Conservation (phyloP, 2,888 invertebrate species). For the Mimumesa dahlbomi region DNA sequence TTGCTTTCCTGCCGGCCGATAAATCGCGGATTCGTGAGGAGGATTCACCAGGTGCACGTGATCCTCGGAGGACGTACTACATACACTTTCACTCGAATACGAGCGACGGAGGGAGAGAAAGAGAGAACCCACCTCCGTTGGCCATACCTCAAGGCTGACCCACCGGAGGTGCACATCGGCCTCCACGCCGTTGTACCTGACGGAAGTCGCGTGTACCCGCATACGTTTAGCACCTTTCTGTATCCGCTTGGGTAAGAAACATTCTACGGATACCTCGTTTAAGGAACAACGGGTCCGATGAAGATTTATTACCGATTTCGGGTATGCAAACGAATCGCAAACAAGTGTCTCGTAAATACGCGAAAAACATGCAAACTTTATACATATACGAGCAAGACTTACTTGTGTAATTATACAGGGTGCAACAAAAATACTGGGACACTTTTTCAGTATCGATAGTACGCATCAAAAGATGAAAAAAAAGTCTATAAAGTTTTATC, state of each 20-base stretch:
- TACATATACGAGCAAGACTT: too few species aligned
- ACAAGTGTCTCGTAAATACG: too few species aligned
- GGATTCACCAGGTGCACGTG: conserved; percentile 30
- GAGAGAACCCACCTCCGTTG: conserved; percentile 44
- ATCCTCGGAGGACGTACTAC: conserved; percentile 30
- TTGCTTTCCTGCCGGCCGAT: conserved; percentile 36
- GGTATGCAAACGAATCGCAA: too few species aligned
- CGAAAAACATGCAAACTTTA: too few species aligned
- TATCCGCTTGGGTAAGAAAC: conserved; percentile 73
- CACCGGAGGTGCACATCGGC: conserved; percentile 42
- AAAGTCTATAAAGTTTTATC: too few species aligned
- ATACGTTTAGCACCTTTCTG: conserved; percentile 76
- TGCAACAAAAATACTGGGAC: too few species aligned
- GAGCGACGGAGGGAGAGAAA: conserved; percentile 32
- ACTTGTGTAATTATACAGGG: too few species aligned
- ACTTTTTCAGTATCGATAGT: too few species aligned
- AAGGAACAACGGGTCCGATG: too few species aligned
- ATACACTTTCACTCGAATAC: conserved; percentile 51
- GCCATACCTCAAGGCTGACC: conserved; percentile 63
- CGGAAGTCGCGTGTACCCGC: conserved; percentile 71
- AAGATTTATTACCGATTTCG: too few species aligned
- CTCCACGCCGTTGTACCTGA: conserved; percentile 50
- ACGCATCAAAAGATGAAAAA: too few species aligned
- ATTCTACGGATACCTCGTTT: conserved; percentile 35
- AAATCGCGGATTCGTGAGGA: conserved; percentile 42